These are phyloP conservation scores for Calcarius lapponicus DNA, from an alignment of 2,797 vertebrate species.

Conservation along the genomic window DNA sequence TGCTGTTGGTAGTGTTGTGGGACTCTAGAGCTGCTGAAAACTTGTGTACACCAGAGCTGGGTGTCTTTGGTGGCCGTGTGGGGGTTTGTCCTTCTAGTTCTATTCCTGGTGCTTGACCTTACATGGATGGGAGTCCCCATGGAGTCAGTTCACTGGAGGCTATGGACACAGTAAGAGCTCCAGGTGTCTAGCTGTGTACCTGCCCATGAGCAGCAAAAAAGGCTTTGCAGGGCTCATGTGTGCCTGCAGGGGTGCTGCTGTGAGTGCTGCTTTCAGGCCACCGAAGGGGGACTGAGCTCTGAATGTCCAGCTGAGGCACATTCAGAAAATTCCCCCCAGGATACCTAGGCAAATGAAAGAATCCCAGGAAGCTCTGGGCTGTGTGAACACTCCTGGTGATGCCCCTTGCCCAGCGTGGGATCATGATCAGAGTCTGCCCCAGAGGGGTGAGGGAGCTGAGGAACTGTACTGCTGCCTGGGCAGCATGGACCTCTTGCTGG, in stretches of 20 bases:
- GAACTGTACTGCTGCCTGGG: background rate
- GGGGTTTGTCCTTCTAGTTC: background rate
- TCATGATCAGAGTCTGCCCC: background rate
- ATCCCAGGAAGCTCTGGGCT: background rate
- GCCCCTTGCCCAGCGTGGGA: fast-evolving
- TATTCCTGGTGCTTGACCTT: background rate
- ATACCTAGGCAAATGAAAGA: background rate
- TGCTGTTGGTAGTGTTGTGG: background rate
- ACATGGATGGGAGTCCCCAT: background rate
- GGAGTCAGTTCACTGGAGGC: background rate
- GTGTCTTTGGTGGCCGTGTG: background rate
- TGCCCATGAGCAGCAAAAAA: background rate
- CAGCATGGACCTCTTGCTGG: background rate
- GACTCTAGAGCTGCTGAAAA: background rate
- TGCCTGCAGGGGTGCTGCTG: background rate
- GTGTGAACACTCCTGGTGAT: background rate
- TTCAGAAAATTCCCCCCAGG: background rate
- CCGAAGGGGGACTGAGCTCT: background rate
- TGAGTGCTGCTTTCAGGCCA: background rate
- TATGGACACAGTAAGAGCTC: background rate
- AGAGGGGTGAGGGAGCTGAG: background rate
- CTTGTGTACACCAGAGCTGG: background rate
- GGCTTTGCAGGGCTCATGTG: background rate
- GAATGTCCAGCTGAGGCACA: background rate
- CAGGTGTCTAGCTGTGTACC: background rate